phyloP scores from a whole-genome alignment of 2,888 invertebrate genomes.

The Ceriagrion tenellum region DNA sequence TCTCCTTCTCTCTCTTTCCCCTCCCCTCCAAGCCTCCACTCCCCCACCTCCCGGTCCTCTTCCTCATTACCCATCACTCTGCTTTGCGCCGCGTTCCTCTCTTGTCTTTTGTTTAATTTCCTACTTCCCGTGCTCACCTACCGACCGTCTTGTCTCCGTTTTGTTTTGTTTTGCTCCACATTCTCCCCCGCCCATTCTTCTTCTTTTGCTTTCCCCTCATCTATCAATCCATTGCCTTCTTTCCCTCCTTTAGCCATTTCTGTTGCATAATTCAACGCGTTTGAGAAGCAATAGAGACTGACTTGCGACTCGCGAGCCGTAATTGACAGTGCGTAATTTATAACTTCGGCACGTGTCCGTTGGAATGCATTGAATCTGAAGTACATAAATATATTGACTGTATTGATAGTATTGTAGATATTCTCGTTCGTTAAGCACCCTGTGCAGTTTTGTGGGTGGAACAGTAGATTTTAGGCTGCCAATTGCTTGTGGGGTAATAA shows the following conservation, averaged over 20 bases:
- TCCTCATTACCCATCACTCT: background rate
- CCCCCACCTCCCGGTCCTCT: background rate
- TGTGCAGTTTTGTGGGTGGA: no score
- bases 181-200: background rate
- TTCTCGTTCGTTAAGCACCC: no score
- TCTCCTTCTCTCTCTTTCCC: background rate
- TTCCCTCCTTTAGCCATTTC: background rate
- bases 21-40: background rate
- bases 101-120: background rate
- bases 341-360: background rate
- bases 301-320: background rate
- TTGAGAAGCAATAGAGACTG: background rate
- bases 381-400: no score
- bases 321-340: background rate
- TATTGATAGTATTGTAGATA: no score
- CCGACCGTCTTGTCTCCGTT: background rate
- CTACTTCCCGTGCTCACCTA: conserved; percentile 2
- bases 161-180: no score
- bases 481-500: no score
- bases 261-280: background rate
- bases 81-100: background rate
- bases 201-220: background rate
- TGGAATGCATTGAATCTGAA: background rate
- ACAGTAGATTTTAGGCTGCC: no score
- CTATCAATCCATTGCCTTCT: background rate